Conservation (phyloP, 2,888 invertebrate genomes). For the Trichacis sp. region DNA sequence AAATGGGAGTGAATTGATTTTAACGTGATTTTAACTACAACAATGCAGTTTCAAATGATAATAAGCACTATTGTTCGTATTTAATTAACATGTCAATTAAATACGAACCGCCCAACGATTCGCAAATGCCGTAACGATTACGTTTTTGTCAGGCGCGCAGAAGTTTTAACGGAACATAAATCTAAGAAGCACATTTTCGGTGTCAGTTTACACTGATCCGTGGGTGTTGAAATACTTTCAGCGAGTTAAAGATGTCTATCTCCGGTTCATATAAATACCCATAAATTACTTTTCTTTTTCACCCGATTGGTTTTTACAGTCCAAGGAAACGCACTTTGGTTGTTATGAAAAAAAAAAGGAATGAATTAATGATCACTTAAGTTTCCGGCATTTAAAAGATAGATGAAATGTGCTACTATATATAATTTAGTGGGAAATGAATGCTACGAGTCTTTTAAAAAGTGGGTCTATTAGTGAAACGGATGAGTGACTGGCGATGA, state of each 20-base stretch:
- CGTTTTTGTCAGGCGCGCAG: constrained; percentile 12
- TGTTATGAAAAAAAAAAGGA: background rate
- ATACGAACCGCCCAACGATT: constrained; percentile 14
- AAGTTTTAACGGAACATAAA: constrained; percentile 56
- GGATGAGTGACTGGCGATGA: constrained; percentile 48
- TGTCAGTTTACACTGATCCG: constrained; percentile 64
- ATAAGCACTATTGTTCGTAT: too few species aligned
- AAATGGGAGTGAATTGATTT: too few species aligned
- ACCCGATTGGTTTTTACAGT: background rate
- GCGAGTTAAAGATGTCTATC: constrained; percentile 32
- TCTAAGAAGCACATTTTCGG: constrained; percentile 55
- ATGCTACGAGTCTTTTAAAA: constrained; percentile 33
- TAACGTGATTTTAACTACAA: too few species aligned
- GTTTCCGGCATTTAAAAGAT: background rate
- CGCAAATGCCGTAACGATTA: background rate
- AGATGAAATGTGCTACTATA: background rate
- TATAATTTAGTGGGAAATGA: constrained; percentile 10
- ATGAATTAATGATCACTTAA: background rate
- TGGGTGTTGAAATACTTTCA: constrained; percentile 56
- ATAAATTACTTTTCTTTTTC: background rate
- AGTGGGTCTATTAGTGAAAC: constrained; percentile 48
- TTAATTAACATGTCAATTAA: constrained; percentile 4
- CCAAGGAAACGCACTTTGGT: background rate
- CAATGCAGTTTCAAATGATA: too few species aligned
- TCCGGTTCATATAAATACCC: constrained; percentile 36